Evolutionary conservation across 1,140 invertebrate species (phyloP).

Genomic region (Hirudo medicinalis): DNA sequence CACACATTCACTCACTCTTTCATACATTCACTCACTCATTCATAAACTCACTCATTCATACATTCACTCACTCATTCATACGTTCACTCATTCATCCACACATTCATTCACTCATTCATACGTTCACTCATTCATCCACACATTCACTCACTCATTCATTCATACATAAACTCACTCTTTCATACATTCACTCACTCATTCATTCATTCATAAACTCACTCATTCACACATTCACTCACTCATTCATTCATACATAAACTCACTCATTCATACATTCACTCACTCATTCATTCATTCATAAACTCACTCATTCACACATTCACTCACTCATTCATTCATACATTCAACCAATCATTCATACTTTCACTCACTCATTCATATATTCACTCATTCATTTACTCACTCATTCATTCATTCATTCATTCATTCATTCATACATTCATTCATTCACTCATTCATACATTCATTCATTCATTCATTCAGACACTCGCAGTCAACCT

Average conservation of each 20-base stretch:
- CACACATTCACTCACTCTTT: neutral
- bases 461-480: constrained; percentile 12
- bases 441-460: neutral
- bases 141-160: constrained; percentile 8
- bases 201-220: neutral
- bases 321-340: neutral
- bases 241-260: neutral
- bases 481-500: neutral
- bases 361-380: too few species aligned
- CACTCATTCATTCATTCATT: neutral
- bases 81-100: neutral
- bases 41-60: neutral
- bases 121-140: neutral
- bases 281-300: neutral
- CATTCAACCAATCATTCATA: neutral
- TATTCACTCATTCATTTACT: too few species aligned
- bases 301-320: neutral
- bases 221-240: neutral
- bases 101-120: neutral
- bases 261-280: neutral
- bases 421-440: neutral
- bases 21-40: neutral
- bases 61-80: neutral
- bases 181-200: too few species aligned
- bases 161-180: too few species aligned